phyloP scores from a whole-genome alignment of 2,113 vertebrate genomes.

The Pteropus alecto region DNA sequence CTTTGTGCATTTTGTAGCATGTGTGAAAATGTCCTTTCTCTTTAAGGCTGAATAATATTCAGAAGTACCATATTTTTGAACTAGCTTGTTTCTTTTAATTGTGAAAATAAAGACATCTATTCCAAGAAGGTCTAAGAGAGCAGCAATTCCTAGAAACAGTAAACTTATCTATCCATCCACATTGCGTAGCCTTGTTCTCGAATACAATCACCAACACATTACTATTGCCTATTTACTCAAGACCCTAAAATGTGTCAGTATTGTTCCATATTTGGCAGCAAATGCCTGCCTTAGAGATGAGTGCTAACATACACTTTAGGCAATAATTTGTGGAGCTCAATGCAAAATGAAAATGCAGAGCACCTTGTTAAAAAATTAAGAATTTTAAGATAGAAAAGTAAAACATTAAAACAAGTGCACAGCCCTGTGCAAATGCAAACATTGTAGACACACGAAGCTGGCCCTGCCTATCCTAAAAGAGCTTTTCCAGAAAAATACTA shows the following conservation, averaged over 20 bases:
- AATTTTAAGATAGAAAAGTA: background rate
- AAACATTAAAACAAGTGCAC: background rate
- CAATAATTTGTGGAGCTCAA: background rate
- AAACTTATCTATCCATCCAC: background rate
- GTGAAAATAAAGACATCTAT: background rate
- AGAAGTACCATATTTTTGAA: background rate
- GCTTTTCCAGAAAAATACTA: background rate
- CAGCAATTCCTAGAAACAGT: background rate
- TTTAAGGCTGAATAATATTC: background rate
- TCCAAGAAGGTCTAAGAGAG: background rate
- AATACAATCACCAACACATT: background rate
- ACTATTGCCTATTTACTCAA: background rate
- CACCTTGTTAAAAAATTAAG: background rate
- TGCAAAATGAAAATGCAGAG: background rate
- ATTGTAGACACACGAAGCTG: background rate
- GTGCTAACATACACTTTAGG: background rate
- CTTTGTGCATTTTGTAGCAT: background rate
- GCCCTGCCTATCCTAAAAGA: background rate
- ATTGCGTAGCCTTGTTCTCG: background rate
- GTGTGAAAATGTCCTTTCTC: background rate
- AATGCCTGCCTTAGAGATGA: background rate
- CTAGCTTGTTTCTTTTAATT: background rate
- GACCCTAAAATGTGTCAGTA: background rate
- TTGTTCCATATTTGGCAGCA: background rate
- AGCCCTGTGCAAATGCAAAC: background rate